Base-by-base conservation (phyloP, 2,113 vertebrate species). In the Notarius quadriscutis region DNA sequence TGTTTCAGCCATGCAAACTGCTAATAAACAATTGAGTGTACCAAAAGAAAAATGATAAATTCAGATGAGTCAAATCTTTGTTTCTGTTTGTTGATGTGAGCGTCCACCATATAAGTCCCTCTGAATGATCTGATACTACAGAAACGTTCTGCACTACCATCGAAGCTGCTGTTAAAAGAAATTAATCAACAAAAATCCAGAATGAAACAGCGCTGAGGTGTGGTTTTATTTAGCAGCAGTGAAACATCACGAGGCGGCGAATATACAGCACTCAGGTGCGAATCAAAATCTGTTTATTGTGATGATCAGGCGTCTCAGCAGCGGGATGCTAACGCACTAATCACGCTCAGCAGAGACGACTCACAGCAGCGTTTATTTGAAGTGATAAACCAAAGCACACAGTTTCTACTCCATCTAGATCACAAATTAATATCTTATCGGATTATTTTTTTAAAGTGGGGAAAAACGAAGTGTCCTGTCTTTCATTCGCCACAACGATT, bases 271-370 rank as follows among this genome's bases (percentile, higher is more conserved):
- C 17, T n/a, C 7, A 60, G 63, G 63, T 10, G 22, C 67, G 30
- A 34, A 69, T 69, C 17, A 69, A 69, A 2, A 71, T 71, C 14
- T 17, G 11, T 71, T 71, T 71, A 34, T 17, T 34, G 69, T 30
- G 34, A 15, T 50, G 7, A 18, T 48, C 71, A 18, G 34, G 34
- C 34, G 20, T 48, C 18, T 50, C 72, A 48, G 34, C 71, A 48
- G 41, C 34, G 50, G 72, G 72, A 75, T 75, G 72, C 72, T 75
- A 75, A 75, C 22, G 41, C 41, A 41, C 72, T 75, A 75, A 75
- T 75, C 72, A 75, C 41, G 11, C 41, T 9, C 67, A 34, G 12
- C 14, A 34, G 67, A 71, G 67, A 71, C 6, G 5, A 27, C 14
- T 15, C 34, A 77, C n/a, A n/a, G 22, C 74, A 14, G 48, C 11